Percentiles rank a stretch among this genome's conserved stretches.
phyloP scores from a whole-genome alignment of 2,113 vertebrate genomes.

The Syngnathus scovelli region DNA sequence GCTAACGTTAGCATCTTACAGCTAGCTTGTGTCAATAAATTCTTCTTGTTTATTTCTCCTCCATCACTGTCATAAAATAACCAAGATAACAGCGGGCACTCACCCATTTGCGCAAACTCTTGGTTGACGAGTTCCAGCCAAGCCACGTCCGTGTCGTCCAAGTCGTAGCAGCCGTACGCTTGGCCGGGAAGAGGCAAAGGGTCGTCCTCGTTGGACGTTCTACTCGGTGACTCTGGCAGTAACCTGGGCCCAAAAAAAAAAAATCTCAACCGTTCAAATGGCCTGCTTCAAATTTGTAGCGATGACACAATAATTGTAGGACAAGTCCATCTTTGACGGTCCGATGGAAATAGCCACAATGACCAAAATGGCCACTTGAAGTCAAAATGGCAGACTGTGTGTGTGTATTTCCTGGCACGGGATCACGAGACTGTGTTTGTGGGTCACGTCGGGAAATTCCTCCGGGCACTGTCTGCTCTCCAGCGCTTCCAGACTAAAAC shows the following conservation, averaged over 20 bases:
- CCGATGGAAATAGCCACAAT: background rate
- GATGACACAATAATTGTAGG: background rate
- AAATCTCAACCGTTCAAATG: background rate
- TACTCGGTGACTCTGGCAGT: constrained; percentile 64
- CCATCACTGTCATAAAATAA: background rate
- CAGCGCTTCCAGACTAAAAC: constrained; percentile 26
- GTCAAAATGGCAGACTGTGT: background rate
- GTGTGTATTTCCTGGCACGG: background rate
- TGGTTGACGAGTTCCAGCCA: constrained; percentile 91
- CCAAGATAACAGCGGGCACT: constrained; percentile 6
- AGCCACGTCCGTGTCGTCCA: constrained; percentile 89
- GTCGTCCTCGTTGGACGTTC: constrained; percentile 20
- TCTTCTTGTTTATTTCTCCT: no score
- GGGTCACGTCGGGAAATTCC: constrained; percentile 39
- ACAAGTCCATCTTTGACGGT: background rate
- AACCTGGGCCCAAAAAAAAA: constrained; percentile 46
- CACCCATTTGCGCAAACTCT: constrained; percentile 92
- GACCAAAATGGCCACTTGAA: background rate
- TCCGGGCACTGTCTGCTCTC: constrained; percentile 46
- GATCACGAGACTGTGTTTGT: background rate
- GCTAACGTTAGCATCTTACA: background rate
- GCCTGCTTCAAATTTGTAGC: background rate
- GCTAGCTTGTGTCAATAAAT: background rate
- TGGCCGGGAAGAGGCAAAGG: constrained; percentile 50
- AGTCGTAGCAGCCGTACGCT: constrained; percentile 84